phyloP scores from a whole-genome alignment of 2,888 invertebrate genomes.

The Gonocerus acuteangulatus region DNA sequence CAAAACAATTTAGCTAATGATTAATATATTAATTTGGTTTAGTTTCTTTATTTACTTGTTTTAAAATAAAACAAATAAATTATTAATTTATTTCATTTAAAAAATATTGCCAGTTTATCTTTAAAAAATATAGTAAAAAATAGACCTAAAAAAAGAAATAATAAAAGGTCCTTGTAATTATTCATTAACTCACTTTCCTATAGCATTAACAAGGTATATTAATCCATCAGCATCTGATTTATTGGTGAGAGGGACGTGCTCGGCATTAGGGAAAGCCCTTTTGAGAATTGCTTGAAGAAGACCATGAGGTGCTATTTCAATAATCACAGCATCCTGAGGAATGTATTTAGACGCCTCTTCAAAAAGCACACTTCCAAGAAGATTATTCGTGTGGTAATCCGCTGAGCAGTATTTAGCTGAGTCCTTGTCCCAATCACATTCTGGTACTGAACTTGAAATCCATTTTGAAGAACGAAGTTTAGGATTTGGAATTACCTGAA shows the following conservation, averaged over 20 bases:
- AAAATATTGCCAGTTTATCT: too few relatives aligned
- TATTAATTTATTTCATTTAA: too few relatives aligned
- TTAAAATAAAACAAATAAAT: too few relatives aligned
- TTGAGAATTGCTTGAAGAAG: slow-evolving; percentile 79
- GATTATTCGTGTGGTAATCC: slow-evolving; percentile 61
- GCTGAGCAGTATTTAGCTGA: slow-evolving; percentile 53
- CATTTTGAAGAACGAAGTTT: slow-evolving; percentile 53
- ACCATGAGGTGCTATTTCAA: slow-evolving; percentile 87
- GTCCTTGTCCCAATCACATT: slow-evolving; percentile 52
- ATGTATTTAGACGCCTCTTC: slow-evolving; percentile 74
- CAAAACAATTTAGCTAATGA: too few relatives aligned
- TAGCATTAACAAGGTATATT: slow-evolving; percentile 22
- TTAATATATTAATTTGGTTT: too few relatives aligned
- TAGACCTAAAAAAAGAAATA: too few relatives aligned
- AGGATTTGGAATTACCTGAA: slow-evolving; percentile 46
- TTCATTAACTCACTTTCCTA: slow-evolving; percentile 26
- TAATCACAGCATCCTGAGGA: slow-evolving; percentile 70
- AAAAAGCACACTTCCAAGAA: slow-evolving; percentile 63
- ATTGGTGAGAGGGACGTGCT: slow-evolving; percentile 28
- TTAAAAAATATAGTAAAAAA: too few relatives aligned
- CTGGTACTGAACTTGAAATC: slow-evolving; percentile 59
- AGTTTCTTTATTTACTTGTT: too few relatives aligned
- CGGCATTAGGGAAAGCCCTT: slow-evolving; percentile 53
- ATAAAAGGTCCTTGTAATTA: too few relatives aligned
- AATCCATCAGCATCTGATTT: slow-evolving; percentile 23